Evolutionary conservation across 1,140 invertebrate genomes (phyloP).

Genomic region (Drosophila cardini): DNA sequence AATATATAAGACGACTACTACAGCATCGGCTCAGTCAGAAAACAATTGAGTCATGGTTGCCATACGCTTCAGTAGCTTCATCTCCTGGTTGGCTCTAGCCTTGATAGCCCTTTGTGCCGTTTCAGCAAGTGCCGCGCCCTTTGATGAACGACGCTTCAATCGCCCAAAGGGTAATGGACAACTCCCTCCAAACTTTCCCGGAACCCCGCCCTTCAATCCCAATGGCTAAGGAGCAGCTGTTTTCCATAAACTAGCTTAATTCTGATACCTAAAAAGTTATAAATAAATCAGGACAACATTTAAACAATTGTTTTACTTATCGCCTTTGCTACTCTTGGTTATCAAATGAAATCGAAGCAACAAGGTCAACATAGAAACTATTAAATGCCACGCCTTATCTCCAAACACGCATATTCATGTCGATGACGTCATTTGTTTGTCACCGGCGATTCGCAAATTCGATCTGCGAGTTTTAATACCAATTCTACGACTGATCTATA

Average conservation of each 20-base stretch:
- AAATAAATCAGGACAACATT: no score
- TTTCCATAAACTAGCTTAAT: no score
- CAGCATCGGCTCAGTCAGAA: conserved; percentile 10
- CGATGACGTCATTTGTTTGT: neutral
- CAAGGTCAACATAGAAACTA: no score
- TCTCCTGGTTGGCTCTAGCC: conserved; percentile 48
- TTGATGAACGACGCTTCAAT: conserved; percentile 48
- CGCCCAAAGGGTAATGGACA: conserved; percentile 20
- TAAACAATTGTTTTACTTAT: no score
- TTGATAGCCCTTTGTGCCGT: conserved; percentile 43
- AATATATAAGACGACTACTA: conserved; percentile 49
- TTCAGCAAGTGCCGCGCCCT: conserved; percentile 48
- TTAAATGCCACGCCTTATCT: no score
- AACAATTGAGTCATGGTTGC: conserved; percentile 43
- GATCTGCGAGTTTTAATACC: neutral
- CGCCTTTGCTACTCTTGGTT: no score
- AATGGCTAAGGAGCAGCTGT: conserved; percentile 39
- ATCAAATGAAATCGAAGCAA: no score
- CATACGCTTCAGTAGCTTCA: conserved; percentile 38
- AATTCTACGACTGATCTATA: no score
- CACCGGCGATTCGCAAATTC: neutral
- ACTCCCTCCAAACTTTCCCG: conserved; percentile 36
- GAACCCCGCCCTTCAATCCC: conserved; percentile 76
- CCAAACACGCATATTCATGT: neutral
- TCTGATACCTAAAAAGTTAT: no score